Conservation (phyloP, 2,113 vertebrate genomes). For the Peromyscus californicus region DNA sequence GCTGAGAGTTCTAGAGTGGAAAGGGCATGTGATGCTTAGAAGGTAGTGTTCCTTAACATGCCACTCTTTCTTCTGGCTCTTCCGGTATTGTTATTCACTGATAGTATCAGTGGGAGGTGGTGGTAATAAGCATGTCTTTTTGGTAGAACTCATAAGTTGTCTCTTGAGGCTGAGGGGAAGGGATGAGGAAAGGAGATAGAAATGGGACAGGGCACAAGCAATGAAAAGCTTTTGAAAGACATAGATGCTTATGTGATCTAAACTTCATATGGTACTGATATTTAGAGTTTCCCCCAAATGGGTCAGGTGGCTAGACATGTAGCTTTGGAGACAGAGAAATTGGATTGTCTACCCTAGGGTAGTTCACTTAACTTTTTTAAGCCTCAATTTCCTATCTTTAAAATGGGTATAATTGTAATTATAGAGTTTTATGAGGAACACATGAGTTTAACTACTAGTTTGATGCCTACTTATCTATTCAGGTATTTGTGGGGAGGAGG, state of each 20-base stretch:
- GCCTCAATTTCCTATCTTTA: neutral
- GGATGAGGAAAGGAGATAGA: neutral
- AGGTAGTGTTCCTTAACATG: neutral
- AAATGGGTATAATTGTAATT: neutral
- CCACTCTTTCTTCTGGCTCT: neutral
- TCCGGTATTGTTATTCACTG: neutral
- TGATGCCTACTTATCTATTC: neutral
- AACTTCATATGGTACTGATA: neutral
- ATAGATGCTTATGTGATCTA: neutral
- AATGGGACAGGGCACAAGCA: neutral
- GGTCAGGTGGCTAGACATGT: neutral
- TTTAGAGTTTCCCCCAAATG: neutral
- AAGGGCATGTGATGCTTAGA: neutral
- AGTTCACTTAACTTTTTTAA: slow-evolving; percentile 1
- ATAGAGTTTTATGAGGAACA: neutral
- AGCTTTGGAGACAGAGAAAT: neutral
- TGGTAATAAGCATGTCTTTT: neutral
- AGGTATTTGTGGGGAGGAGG: neutral
- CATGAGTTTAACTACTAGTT: neutral
- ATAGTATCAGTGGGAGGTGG: neutral
- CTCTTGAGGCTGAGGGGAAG: neutral
- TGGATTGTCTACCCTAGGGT: neutral
- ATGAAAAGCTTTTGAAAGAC: neutral
- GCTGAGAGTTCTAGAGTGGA: neutral
- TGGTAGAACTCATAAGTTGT: neutral